phyloP scores from a whole-genome alignment of 2,797 vertebrate species.

The Pelochelys cantorii region DNA sequence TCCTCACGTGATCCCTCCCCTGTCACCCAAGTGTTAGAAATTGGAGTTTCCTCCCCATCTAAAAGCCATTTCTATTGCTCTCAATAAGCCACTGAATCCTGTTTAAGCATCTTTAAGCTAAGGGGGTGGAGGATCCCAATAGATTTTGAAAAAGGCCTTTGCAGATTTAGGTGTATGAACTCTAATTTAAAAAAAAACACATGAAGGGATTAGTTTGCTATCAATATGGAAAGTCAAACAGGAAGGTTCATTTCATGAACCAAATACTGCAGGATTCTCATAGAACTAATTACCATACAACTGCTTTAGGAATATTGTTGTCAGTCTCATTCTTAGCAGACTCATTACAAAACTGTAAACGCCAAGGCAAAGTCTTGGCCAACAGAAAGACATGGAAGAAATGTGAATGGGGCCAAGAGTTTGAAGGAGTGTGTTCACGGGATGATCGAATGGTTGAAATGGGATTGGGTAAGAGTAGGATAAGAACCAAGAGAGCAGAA shows the following conservation, averaged over 20 bases:
- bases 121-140: neutral
- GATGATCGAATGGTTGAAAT: neutral
- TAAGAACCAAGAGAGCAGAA: neutral
- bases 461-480: neutral
- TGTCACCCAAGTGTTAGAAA: too few relatives aligned
- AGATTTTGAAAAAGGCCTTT: neutral
- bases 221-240: neutral
- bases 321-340: neutral
- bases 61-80: neutral
- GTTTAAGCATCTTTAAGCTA: accelerated
- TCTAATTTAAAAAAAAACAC: neutral
- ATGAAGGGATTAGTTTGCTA: neutral
- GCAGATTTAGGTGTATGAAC: neutral
- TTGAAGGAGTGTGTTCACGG: neutral
- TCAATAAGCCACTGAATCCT: neutral
- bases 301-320: neutral
- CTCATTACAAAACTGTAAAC: neutral
- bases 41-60: neutral
- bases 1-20: neutral
- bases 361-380: neutral
- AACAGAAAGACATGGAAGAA: too few relatives aligned
- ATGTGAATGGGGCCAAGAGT: neutral
- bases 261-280: neutral
- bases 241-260: neutral
- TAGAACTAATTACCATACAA: neutral